These are phyloP conservation scores for Boleophthalmus pectinirostris DNA, from an alignment of 2,113 vertebrate species.

Conservation along the genomic window DNA sequence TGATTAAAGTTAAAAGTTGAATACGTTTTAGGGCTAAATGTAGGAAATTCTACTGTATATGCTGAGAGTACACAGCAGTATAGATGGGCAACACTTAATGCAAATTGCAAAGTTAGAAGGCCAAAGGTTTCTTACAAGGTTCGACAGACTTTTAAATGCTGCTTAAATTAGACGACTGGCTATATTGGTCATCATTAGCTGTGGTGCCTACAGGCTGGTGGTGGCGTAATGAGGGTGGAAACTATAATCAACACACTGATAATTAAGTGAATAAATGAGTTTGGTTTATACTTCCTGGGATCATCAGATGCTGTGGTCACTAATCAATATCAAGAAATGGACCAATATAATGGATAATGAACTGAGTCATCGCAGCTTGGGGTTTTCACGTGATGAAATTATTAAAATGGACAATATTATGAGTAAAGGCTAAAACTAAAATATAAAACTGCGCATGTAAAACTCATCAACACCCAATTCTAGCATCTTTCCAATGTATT, in stretches of 20 bases:
- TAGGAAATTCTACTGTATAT: not conserved
- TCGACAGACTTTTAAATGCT: constrained; percentile 22
- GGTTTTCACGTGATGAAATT: constrained; percentile 27
- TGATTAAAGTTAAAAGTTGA: not conserved
- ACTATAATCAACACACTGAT: constrained; percentile 35
- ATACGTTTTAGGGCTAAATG: not conserved
- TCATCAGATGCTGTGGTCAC: constrained; percentile 30
- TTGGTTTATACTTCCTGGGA: constrained; percentile 18
- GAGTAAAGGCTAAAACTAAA: not conserved
- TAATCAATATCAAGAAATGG: constrained; percentile 43
- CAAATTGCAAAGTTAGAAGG: not conserved
- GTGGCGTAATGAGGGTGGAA: constrained; percentile 46
- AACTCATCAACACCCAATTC: not conserved
- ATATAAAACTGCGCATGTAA: not conserved
- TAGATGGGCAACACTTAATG: not conserved
- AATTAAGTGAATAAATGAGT: constrained; percentile 39
- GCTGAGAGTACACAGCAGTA: not conserved
- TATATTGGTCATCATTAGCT: constrained; percentile 4
- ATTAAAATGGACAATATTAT: not conserved
- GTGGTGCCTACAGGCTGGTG: constrained; percentile 26
- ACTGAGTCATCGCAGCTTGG: constrained; percentile 13
- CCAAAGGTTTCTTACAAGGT: not conserved
- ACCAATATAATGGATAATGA: constrained; percentile 12
- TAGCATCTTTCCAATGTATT: not conserved
- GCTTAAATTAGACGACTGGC: constrained; percentile 4